Conservation (phyloP, 2,113 vertebrate species). For the Pogonocichla stellata region DNA sequence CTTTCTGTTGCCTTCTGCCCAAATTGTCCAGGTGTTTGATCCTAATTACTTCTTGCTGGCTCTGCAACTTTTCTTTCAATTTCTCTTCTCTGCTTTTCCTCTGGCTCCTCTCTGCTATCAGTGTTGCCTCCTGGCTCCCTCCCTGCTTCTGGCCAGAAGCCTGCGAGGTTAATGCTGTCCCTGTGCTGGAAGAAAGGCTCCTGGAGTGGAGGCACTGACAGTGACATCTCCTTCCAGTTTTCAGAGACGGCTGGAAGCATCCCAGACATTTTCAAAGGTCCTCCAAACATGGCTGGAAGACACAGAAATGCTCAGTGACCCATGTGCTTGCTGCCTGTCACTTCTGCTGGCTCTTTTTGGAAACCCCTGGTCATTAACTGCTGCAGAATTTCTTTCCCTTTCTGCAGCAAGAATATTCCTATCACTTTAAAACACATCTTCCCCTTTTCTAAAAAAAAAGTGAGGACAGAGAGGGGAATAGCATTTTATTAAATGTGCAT, state of each 20-base stretch:
- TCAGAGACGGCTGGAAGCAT: not conserved
- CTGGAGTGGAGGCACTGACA: not conserved
- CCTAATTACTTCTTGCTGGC: not conserved
- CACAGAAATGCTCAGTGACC: not conserved
- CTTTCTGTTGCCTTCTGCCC: not conserved
- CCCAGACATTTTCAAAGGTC: not conserved
- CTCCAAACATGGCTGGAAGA: not conserved
- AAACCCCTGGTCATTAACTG: not conserved
- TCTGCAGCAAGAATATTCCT: not conserved
- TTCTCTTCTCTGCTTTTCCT: not conserved
- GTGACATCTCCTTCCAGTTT: not conserved
- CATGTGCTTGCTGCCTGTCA: not conserved
- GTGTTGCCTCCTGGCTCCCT: not conserved
- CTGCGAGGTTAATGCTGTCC: not conserved
- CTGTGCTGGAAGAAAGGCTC: not conserved
- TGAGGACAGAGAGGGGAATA: not conserved
- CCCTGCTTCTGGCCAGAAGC: not conserved
- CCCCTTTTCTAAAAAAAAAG: not conserved
- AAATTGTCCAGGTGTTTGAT: not conserved
- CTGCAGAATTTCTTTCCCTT: not conserved
- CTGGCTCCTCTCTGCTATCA: not conserved
- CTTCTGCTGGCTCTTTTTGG: not conserved
- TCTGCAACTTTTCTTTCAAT: not conserved
- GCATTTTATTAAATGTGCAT: conserved; percentile 38
- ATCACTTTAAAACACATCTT: not conserved